phyloP scores from a whole-genome alignment of 2,113 vertebrate genomes.

The Xenopus laevis region DNA sequence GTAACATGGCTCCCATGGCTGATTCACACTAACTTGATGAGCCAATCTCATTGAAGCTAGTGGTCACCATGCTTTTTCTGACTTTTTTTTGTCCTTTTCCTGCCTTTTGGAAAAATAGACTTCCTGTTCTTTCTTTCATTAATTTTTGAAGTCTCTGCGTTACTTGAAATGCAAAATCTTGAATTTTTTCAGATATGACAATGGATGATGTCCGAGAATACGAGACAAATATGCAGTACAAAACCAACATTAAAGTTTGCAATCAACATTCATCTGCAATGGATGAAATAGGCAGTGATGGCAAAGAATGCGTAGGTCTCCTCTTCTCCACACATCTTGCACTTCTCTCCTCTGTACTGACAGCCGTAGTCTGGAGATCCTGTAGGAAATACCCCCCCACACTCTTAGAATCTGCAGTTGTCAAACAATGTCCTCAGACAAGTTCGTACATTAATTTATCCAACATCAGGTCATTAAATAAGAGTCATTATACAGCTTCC shows the following conservation, averaged over 20 bases:
- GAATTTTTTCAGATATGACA: slow-evolving; percentile 97
- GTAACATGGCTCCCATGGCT: slow-evolving; percentile 52
- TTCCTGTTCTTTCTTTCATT: slow-evolving; percentile 51
- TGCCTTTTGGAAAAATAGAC: slow-evolving; percentile 5
- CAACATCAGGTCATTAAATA: too few relatives aligned
- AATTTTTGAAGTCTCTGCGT: slow-evolving; percentile 50
- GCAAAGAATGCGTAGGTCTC: slow-evolving; percentile 84
- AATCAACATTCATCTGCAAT: slow-evolving; percentile 86
- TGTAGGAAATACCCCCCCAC: too few relatives aligned
- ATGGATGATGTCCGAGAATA: slow-evolving; percentile 96
- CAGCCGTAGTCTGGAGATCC: background rate
- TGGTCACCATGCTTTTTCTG: slow-evolving; percentile 55
- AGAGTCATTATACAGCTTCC: too few relatives aligned
- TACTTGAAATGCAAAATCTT: slow-evolving; percentile 74
- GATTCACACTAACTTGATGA: slow-evolving; percentile 69
- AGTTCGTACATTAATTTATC: too few relatives aligned
- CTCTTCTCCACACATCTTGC: background rate
- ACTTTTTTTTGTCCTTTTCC: background rate
- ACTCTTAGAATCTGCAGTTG: too few relatives aligned
- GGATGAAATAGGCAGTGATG: slow-evolving; percentile 92
- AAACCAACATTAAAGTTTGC: slow-evolving; percentile 99
- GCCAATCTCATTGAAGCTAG: slow-evolving; percentile 66
- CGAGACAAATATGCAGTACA: slow-evolving; percentile 97
- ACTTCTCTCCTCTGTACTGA: background rate
- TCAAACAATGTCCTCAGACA: too few relatives aligned